Percentiles rank a stretch among this genome's conserved stretches.
phyloP scores from a whole-genome alignment of 2,113 vertebrate species.

The Serinus canaria region DNA sequence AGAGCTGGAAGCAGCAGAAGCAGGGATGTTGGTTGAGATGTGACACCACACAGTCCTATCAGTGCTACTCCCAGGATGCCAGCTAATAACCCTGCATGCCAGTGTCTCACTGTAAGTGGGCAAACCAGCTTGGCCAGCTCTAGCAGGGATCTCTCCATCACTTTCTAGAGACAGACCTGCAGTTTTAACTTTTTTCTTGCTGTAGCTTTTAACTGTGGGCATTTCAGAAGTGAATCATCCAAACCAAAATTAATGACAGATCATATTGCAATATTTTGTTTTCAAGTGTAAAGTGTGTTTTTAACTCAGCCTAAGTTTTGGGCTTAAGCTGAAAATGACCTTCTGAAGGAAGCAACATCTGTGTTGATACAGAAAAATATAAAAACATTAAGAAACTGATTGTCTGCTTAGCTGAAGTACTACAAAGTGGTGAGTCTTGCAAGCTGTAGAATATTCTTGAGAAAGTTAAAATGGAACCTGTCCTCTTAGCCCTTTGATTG shows the following conservation, averaged over 20 bases:
- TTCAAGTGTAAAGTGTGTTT: background rate
- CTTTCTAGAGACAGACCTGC: background rate
- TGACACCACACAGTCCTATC: background rate
- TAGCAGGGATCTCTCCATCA: background rate
- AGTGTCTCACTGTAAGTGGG: background rate
- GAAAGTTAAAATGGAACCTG: background rate
- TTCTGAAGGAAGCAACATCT: background rate
- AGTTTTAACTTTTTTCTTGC: background rate
- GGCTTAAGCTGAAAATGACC: background rate
- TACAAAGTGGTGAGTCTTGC: background rate
- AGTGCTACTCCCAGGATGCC: background rate
- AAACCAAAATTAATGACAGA: background rate
- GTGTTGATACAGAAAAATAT: background rate
- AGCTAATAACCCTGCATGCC: background rate
- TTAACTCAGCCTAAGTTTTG: background rate
- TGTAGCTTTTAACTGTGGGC: background rate
- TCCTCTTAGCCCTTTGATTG: background rate
- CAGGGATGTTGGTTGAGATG: background rate
- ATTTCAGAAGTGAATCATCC: background rate
- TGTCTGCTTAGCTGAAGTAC: background rate
- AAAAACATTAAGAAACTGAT: background rate
- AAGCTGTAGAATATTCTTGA: background rate
- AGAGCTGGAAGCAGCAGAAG: background rate
- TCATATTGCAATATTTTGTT: background rate
- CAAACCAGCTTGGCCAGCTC: background rate